Evolutionary conservation across 2,797 vertebrate genomes (phyloP).

Genomic region (Sebastolobus altivelis): DNA sequence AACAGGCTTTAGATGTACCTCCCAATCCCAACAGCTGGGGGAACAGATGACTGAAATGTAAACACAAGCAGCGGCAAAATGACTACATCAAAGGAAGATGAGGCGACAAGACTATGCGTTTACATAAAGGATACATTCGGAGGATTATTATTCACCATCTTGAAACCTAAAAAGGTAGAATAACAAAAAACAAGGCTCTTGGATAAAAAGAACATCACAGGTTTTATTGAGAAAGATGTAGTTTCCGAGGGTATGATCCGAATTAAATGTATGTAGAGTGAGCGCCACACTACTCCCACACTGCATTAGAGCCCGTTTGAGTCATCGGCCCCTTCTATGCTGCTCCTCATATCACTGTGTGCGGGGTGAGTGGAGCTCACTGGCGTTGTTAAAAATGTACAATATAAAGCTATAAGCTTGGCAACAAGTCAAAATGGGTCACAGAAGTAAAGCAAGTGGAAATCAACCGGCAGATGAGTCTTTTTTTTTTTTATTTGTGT

Average conservation of each 20-base stretch:
- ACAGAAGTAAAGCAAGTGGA: constrained; percentile 35
- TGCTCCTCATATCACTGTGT: constrained; percentile 59
- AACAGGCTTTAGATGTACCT: constrained; percentile 42
- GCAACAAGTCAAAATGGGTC: constrained; percentile 45
- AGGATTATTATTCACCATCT: background rate
- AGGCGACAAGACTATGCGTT: background rate
- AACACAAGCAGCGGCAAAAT: constrained; percentile 47
- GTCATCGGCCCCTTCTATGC: constrained; percentile 51
- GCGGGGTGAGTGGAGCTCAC: constrained; percentile 48
- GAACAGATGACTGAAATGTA: constrained; percentile 68
- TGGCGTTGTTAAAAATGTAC: constrained; percentile 51
- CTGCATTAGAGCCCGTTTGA: constrained; percentile 63
- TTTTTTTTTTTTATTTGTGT: constrained; percentile 44
- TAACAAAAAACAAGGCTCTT: constrained; percentile 39
- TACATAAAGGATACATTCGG: constrained; percentile 9
- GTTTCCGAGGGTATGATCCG: constrained; percentile 65
- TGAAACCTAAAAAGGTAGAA: constrained; percentile 27
- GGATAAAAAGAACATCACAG: constrained; percentile 49
- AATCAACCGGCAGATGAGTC: constrained; percentile 47
- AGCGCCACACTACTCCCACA: constrained; percentile 65
- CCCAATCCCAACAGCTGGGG: constrained; percentile 61
- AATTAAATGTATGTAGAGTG: constrained; percentile 74
- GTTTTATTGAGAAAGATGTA: constrained; percentile 77
- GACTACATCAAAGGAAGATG: constrained; percentile 45
- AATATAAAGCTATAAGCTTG: constrained; percentile 50